Evolutionary conservation across 2,113 vertebrate species (phyloP), one percentile per base, ranked within the genome.

Genomic region (Anhinga rufa): DNA sequence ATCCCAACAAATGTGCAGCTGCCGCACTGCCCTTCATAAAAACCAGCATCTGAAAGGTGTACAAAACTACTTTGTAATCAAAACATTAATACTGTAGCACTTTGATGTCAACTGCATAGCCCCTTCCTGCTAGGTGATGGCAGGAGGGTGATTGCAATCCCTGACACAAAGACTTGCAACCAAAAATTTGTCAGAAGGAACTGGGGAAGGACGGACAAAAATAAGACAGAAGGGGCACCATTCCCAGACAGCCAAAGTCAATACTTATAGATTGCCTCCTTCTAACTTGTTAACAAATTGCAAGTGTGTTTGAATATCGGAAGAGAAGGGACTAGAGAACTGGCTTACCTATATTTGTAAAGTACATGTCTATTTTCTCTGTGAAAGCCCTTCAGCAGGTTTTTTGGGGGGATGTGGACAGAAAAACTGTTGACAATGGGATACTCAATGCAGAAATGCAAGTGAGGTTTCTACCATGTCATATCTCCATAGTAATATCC

Each of bases 201-300:
- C 1, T 46, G 15, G 36, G 3, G 5, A 44, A 14, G 18, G 8
- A 3, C 7, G 4, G 5, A n/a, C 52, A 44, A 88, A 90, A 61
- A 65, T 25, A n/a, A 21, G 8, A 57, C 3, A 5, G 55, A 74
- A 69, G 13, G 9, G 22, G 1, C 15, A 20, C 9, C 1, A 0
- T 26, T 92, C 12, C 16, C 20, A 28, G 8, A 31, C 5, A 86
- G 10, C 24, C 80, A 44, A 85, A 91, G 15, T 20, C 17, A 20
- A 21, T 46, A 60, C 5, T 55, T 69, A 40, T 2, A 40, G 51
- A n/a, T 44, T 52, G n/a, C 16, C 9, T 40, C 18, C 31, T 72
- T 54, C 61, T 55, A 61, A 60, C 34, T 29, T 65, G 4, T 34
- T 57, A 84, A 38, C 11, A 90, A 65, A 32, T 1, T 38, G 9